A percentile compares a stretch with the other conserved stretches of the same genome.
These are phyloP conservation scores for Albula goreensis DNA, from an alignment of 2,113 vertebrate species.

Conservation along the genomic window DNA sequence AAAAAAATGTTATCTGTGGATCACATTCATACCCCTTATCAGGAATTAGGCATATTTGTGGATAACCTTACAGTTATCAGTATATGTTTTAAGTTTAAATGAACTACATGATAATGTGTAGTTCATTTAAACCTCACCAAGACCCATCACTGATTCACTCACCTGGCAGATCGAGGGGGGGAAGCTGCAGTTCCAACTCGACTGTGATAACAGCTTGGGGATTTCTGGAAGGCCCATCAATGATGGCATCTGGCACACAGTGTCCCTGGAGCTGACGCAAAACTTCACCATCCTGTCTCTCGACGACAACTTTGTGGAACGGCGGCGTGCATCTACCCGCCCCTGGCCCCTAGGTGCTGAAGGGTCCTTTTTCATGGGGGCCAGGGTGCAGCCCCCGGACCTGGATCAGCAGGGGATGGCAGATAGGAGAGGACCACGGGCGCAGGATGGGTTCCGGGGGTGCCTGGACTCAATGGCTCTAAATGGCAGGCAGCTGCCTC, in stretches of 20 bases:
- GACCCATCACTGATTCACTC: not conserved
- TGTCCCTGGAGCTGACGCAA: slow-evolving; percentile 88
- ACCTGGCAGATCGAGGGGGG: slow-evolving; percentile 81
- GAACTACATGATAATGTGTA: not conserved
- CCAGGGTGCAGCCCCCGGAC: slow-evolving; percentile 80
- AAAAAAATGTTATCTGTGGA: no score
- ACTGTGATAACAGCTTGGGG: slow-evolving; percentile 88
- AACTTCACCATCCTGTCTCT: slow-evolving; percentile 90
- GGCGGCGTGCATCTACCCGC: slow-evolving; percentile 77
- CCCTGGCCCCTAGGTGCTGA: slow-evolving; percentile 83
- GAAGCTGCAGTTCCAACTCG: slow-evolving; percentile 93
- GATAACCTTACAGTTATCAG: no score
- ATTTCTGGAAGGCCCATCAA: slow-evolving; percentile 88
- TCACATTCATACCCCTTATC: no score
- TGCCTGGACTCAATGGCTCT: slow-evolving; percentile 86
- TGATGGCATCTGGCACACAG: slow-evolving; percentile 90
- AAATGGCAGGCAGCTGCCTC: slow-evolving; percentile 85
- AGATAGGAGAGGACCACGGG: slow-evolving; percentile 71
- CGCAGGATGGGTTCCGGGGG: slow-evolving; percentile 88
- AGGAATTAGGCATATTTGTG: no score
- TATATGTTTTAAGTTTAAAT: no score
- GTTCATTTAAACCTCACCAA: not conserved
- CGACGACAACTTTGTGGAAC: slow-evolving; percentile 93
- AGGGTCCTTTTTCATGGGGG: slow-evolving; percentile 87
- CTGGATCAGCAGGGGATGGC: slow-evolving; percentile 52